phyloP scores from a whole-genome alignment of 2,797 vertebrate species.

The Rhinoraja longicauda region DNA sequence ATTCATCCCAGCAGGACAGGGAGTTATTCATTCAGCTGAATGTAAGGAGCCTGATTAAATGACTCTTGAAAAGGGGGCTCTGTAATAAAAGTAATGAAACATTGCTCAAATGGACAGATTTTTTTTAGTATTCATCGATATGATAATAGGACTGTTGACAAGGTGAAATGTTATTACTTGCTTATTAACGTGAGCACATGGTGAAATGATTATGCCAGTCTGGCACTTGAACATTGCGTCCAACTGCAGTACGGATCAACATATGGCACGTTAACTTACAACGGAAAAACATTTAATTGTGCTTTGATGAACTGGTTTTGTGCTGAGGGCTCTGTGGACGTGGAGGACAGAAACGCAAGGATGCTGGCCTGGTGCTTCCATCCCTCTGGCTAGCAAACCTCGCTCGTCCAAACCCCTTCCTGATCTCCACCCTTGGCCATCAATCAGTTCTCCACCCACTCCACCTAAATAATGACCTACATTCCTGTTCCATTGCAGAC shows the following conservation, averaged over 20 bases:
- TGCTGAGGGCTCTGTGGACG: not conserved
- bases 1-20: slow-evolving; percentile 35
- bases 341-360: not conserved
- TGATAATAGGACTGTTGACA: slow-evolving; percentile 34
- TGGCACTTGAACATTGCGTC: slow-evolving; percentile 26
- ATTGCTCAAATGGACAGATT: slow-evolving; percentile 33
- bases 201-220: slow-evolving; percentile 24
- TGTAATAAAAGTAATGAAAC: slow-evolving; percentile 37
- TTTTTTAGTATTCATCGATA: slow-evolving; percentile 31
- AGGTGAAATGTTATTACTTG: slow-evolving; percentile 36
- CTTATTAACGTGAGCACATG: slow-evolving; percentile 18
- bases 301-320: slow-evolving; percentile 31
- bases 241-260: slow-evolving; percentile 18
- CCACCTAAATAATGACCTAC: too few relatives aligned
- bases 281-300: slow-evolving; percentile 9
- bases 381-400: too few relatives aligned
- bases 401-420: too few relatives aligned
- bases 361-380: not conserved
- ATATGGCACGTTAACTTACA: slow-evolving; percentile 30
- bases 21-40: slow-evolving; percentile 35
- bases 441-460: not conserved
- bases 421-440: not conserved
- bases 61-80: slow-evolving; percentile 13
- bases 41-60: slow-evolving; percentile 36
- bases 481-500: too few relatives aligned